Conservation (phyloP, 2,888 invertebrate species). For the Callyntrura guangdongensis region DNA sequence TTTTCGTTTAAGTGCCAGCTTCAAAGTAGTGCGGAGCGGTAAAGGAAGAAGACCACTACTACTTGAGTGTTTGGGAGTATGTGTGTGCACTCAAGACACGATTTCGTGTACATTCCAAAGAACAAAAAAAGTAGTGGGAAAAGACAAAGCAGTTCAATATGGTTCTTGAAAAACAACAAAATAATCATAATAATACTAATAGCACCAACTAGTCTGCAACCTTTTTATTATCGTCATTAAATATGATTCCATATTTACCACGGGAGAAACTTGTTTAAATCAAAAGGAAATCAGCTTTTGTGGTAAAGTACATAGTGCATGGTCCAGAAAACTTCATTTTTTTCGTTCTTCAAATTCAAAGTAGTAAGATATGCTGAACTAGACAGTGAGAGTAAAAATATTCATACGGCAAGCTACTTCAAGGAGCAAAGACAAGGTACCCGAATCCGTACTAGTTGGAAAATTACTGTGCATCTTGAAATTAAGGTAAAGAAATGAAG, state of each 20-base stretch:
- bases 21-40: not conserved
- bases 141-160: slow-evolving; percentile 20
- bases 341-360: not conserved
- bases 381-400: too few relatives aligned
- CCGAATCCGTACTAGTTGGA: slow-evolving; percentile 3
- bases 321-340: slow-evolving; percentile 38
- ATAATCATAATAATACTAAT: slow-evolving; percentile 30
- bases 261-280: slow-evolving; percentile 51
- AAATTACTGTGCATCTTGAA: slow-evolving; percentile 60
- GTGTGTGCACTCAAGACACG: not conserved
- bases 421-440: not conserved
- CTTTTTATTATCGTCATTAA: slow-evolving; percentile 75
- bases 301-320: slow-evolving; percentile 53
- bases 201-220: slow-evolving; percentile 38
- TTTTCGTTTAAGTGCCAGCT: slow-evolving; percentile 46
- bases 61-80: not conserved
- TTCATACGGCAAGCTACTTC: not conserved
- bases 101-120: slow-evolving; percentile 10
- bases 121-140: not conserved
- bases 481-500: not conserved
- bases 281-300: slow-evolving; percentile 41
- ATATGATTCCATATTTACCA: slow-evolving; percentile 61
- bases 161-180: slow-evolving; percentile 38
- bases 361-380: not conserved
- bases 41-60: not conserved